A percentile compares a stretch with the other conserved stretches of the same genome.
Evolutionary conservation across 2,888 invertebrate genomes (phyloP).

Genomic region (Metellina segmentata): DNA sequence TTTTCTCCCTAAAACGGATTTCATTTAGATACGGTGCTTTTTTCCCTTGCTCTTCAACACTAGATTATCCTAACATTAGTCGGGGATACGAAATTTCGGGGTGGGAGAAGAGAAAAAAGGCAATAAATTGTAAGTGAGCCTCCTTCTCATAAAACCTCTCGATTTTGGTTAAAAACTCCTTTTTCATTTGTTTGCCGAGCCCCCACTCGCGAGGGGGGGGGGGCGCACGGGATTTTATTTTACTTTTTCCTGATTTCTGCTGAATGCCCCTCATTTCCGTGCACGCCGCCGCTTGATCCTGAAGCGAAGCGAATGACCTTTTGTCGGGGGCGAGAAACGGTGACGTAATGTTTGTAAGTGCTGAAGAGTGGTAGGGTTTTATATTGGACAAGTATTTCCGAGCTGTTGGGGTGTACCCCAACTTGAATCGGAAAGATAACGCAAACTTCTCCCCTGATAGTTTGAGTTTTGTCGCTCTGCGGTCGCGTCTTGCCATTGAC

Average conservation of each 20-base stretch:
- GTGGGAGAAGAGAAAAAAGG: slow-evolving; percentile 18
- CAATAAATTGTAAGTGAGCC: slow-evolving; percentile 63
- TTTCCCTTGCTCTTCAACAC: slow-evolving; percentile 26
- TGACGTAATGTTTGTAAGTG: slow-evolving; percentile 61
- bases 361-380: background rate
- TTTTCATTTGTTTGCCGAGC: slow-evolving; percentile 62
- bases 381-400: background rate
- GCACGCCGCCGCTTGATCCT: background rate
- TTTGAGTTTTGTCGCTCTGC: too few relatives aligned
- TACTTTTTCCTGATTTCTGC: slow-evolving; percentile 40
- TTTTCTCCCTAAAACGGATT: slow-evolving; percentile 70
- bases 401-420: too few relatives aligned
- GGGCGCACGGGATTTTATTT: slow-evolving; percentile 24
- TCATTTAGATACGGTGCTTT: slow-evolving; percentile 71
- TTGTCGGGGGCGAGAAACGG: slow-evolving; percentile 38
- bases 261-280: slow-evolving; percentile 54
- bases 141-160: slow-evolving; percentile 63
- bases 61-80: slow-evolving; percentile 54
- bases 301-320: slow-evolving; percentile 74
- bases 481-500: too few relatives aligned
- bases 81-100: background rate
- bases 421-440: too few relatives aligned
- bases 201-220: background rate
- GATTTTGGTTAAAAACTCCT: slow-evolving; percentile 69
- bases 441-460: too few relatives aligned